Evolutionary conservation across 1,140 invertebrate species (phyloP), one percentile per base, ranked within the genome.

Genomic region (Hylyphantes graminicola): DNA sequence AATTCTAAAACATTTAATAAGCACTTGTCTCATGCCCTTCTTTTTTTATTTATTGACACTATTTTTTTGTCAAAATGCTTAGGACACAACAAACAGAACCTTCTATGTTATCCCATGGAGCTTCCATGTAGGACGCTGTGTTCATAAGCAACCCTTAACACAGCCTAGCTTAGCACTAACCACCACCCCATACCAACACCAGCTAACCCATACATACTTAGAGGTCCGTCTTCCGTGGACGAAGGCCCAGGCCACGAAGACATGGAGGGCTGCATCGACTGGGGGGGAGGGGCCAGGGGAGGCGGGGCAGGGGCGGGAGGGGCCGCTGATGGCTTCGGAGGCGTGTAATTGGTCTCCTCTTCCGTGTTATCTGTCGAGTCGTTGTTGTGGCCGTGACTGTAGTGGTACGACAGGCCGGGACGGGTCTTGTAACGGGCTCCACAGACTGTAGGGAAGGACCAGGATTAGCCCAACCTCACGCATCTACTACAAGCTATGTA

Each of bases 401-500:
- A 97, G 93, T 99, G 97, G 92, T 98, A 98, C 87, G 96, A 96
- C 88, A 99, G 92, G 87, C 97, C 97, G 86, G 97, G 96, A 87
- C 97, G 93, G 74, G 96, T 98, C 92, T 99, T 98, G 94, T 98
- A 99, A 88, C 96, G 94, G 88, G 96, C 96, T 89, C 96, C 95
- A 93, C 97, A 99, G 89, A 96, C 96, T 97, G 93, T 90, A 89
- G 35, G 35, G 35, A 35, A 5, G 35, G 35, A 35, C 35, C 35
- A 2, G 35, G 35, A 35, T 35, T 35, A 35, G 35, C 35, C 35
- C 35, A 35, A 35, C 35, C 35, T 35, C 35, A 35, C 1, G 35
- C 5, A 35, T 5, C 35, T 35, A 35, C 35, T 35, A 35, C 35
- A 35, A 35, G 35, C 35, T 35, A 35, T 35, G 35, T 35, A 5